Base-by-base conservation (phyloP, 2,797 vertebrate species). In the Hippocampus kuda region DNA sequence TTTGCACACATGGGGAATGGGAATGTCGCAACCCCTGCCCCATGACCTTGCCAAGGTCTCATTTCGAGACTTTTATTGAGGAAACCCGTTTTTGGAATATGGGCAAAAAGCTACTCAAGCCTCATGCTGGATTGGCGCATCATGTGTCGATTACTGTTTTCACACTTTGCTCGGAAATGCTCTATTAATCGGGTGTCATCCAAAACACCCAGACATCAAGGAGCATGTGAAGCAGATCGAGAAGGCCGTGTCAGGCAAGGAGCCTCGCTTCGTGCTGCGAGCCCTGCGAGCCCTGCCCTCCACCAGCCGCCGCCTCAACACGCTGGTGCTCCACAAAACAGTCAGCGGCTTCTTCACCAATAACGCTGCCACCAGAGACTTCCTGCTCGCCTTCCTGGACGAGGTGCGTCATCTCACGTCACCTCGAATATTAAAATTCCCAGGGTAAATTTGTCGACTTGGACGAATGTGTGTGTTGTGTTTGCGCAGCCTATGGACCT, bases 161-260 rank as follows among this genome's bases (percentile, higher is more conserved):
- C 6, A 20, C 16, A 20, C 34, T 44, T 64, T 22, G 2, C 20
- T 24, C 13, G 42, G 38, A 38, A 38, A 20, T 49, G 26, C 16
- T 66, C 26, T 15, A 51, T 12, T 24, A 22, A 51, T 51, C 49
- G 2, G 7, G 18, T 56, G 53, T 1, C n/a, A 11, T 12, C 2
- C 30, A 2, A 38, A 61, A 27, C 2, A 5, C 56, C 16, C 44
- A 98, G 96, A 98, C 57, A 98, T 98, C 65, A 94, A 93, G 74
- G 96, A 98, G 74, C 96, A 98, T 0, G 95, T 98, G 84, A 96
- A 94, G 84, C 96, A 98, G 91, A 93, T 98, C 1, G 96, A 98
- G 85, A 97, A 97, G 85, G 96, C 96, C 0, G 95, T 98, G 49
- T 93, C 92, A 0, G 95, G 96, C 74, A 98, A 98, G 87, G 96